A percentile compares a stretch with the other conserved stretches of the same genome.
phyloP scores from a whole-genome alignment of 2,888 invertebrate species.

The Tribolium freemani region DNA sequence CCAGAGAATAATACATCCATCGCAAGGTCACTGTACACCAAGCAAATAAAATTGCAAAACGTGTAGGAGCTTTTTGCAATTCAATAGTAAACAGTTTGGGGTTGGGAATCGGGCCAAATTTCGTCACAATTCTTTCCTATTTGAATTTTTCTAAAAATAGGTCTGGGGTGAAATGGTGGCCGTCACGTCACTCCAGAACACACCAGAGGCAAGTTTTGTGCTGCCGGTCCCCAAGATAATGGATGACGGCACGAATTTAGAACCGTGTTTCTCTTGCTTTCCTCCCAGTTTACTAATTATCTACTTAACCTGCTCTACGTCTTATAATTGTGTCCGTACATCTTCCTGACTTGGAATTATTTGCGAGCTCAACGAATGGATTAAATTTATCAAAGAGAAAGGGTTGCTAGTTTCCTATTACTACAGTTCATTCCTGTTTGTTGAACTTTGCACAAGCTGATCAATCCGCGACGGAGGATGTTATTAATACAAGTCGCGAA shows the following conservation, averaged over 20 bases:
- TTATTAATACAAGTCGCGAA: conserved; percentile 1
- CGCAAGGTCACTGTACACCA: neutral
- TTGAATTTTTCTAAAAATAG: conserved; percentile 34
- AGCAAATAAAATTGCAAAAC: neutral
- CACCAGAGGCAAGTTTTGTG: conserved; percentile 15
- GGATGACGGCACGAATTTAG: conserved; percentile 50
- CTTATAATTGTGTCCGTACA: conserved; percentile 56
- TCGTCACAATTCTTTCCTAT: neutral
- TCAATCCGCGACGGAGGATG: conserved; percentile 15
- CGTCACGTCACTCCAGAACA: conserved; percentile 21
- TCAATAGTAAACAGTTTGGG: too few relatives aligned
- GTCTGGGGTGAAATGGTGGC: conserved; percentile 20
- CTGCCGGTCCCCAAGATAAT: conserved; percentile 45
- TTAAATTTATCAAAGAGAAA: conserved; percentile 45
- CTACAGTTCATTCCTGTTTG: conserved; percentile 34
- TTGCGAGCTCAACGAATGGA: conserved; percentile 45
- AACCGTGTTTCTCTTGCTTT: conserved; percentile 47
- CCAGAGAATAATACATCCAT: neutral
- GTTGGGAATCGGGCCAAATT: too few relatives aligned
- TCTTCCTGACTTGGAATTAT: conserved; percentile 52
- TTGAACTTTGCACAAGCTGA: conserved; percentile 27
- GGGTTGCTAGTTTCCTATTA: conserved; percentile 41
- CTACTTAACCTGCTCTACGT: conserved; percentile 55
- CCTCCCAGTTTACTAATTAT: conserved; percentile 55
- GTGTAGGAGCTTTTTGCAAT: neutral